phyloP scores from a whole-genome alignment of 2,888 invertebrate species.

The Cactoblastis cactorum region DNA sequence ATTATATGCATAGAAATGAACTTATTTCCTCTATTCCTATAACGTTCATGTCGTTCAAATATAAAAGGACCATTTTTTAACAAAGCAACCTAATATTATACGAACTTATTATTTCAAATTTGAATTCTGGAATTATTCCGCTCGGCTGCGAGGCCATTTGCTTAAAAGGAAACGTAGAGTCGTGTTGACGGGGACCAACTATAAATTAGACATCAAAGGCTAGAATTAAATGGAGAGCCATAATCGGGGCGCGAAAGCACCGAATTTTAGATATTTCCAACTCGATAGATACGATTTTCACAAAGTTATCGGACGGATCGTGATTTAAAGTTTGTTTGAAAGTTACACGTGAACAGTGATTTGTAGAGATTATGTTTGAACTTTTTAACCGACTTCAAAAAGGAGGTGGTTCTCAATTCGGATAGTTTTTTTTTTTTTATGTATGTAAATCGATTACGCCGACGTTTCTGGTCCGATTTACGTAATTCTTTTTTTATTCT shows the following conservation, averaged over 20 bases:
- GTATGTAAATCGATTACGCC: too few species aligned
- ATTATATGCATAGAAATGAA: too few species aligned
- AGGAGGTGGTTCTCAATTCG: too few species aligned
- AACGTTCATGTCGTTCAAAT: too few species aligned
- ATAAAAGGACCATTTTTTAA: background rate
- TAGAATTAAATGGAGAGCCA: constrained; percentile 1
- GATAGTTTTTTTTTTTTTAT: too few species aligned
- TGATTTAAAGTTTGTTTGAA: background rate
- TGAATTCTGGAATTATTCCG: constrained; percentile 8
- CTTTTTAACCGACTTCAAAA: too few species aligned
- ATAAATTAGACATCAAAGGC: constrained; percentile 14
- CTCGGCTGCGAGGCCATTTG: constrained; percentile 12
- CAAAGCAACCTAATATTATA: background rate
- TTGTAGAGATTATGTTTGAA: background rate
- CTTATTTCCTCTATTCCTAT: too few species aligned
- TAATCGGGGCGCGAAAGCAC: background rate
- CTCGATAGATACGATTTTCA: background rate
- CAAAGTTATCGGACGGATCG: background rate
- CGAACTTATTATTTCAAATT: background rate
- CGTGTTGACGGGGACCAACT: constrained; percentile 2
- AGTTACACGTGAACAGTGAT: background rate
- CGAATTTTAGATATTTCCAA: background rate
- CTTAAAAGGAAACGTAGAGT: constrained; percentile 11
- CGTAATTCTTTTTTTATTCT: too few species aligned
- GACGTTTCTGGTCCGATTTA: too few species aligned